A percentile compares a stretch with the other conserved stretches of the same genome.
Conservation (phyloP, 2,888 invertebrate species). For the Pristionchus entomophagus region DNA sequence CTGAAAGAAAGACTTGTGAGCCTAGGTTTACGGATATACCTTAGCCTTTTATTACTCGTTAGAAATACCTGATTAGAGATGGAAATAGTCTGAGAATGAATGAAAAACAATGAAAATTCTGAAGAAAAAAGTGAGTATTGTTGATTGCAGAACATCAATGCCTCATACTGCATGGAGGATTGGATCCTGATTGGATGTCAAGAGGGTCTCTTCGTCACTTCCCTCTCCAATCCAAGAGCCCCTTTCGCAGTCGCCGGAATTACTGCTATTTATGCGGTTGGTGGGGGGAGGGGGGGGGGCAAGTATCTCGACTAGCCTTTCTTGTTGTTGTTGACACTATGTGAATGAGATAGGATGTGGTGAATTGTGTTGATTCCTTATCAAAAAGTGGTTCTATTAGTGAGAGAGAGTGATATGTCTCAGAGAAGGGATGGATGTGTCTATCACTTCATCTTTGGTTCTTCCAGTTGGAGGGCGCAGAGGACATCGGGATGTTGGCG, state of each 20-base stretch:
- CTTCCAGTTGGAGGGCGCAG: conserved; percentile 41
- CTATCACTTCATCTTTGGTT: no score
- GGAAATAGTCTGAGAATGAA: no score
- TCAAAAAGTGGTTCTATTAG: no score
- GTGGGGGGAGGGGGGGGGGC: background rate
- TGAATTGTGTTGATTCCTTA: no score
- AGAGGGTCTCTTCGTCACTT: conserved; percentile 48
- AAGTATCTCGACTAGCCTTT: background rate
- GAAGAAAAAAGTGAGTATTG: no score
- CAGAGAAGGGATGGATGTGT: background rate
- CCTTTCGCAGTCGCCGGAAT: conserved; percentile 46
- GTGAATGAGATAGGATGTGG: no score
- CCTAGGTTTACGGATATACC: no score
- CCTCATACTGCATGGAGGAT: conserved; percentile 39
- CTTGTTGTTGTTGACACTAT: no score
- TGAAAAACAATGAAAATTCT: no score
- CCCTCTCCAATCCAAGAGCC: conserved; percentile 23
- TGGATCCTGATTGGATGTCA: conserved; percentile 46
- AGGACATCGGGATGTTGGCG: conserved; percentile 30
- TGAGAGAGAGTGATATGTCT: background rate
- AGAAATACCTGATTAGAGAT: no score
- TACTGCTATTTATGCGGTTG: conserved; percentile 33
- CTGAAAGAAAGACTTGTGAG: no score
- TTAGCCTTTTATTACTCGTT: no score
- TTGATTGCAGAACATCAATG: conserved; percentile 43